These are phyloP conservation scores for Chymomyza procnemis DNA, from an alignment of 2,888 invertebrate genomes.

Conservation along the genomic window DNA sequence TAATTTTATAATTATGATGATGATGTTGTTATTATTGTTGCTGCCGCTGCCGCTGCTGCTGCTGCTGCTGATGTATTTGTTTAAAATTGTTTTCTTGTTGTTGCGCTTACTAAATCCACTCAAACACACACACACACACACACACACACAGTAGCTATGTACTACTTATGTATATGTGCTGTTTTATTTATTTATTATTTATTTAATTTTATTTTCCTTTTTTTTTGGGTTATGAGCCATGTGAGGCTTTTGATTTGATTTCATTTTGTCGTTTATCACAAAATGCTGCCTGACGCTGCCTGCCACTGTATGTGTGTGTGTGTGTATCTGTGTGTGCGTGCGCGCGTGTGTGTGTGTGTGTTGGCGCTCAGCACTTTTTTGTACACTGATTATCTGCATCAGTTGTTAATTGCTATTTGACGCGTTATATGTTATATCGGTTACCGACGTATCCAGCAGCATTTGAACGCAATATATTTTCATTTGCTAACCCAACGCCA, in stretches of 20 bases:
- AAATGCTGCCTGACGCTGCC: no score
- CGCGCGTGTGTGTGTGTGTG: constrained; percentile 37
- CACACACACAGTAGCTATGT: background rate
- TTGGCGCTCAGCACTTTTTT: constrained; percentile 67
- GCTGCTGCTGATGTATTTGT: constrained; percentile 52
- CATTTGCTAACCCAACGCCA: background rate
- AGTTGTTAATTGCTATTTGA: constrained; percentile 78
- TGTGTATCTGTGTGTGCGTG: constrained; percentile 24
- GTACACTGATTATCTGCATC: constrained; percentile 76
- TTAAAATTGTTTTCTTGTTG: constrained; percentile 38
- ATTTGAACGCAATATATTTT: background rate
- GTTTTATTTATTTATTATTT: constrained; percentile 31
- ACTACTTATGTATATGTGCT: background rate
- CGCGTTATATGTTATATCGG: constrained; percentile 76
- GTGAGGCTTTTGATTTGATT: constrained; percentile 71
- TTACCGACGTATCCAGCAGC: constrained; percentile 60
- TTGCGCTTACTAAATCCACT: constrained; percentile 36
- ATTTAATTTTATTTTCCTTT: constrained; percentile 33
- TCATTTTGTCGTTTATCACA: constrained; percentile 71
- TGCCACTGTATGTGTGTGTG: constrained; percentile 10
- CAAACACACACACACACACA: constrained; percentile 18
- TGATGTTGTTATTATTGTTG: constrained; percentile 44
- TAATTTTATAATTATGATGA: constrained; percentile 66
- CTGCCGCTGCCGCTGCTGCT: constrained; percentile 56
- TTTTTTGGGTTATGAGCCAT: constrained; percentile 48